These are phyloP conservation scores for Oncorhynchus kisutch DNA, from an alignment of 2,113 vertebrate genomes.

Conservation along the genomic window DNA sequence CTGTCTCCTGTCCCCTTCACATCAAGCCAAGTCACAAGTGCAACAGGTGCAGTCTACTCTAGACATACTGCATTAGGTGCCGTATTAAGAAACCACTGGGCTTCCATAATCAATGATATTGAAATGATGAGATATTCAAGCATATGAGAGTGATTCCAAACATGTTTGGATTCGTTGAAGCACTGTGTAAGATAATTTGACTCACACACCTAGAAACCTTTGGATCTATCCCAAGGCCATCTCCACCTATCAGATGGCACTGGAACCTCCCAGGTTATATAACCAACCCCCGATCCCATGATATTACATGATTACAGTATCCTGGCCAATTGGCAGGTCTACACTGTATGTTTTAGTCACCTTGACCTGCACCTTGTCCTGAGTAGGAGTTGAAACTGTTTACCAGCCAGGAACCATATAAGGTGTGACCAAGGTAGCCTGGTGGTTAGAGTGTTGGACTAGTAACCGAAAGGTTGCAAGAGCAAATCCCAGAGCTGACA, in stretches of 20 bases:
- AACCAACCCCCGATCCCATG: constrained; percentile 15
- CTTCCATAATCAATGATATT: no score
- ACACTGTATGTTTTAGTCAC: constrained; percentile 33
- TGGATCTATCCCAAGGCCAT: constrained; percentile 37
- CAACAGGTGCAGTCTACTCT: no score
- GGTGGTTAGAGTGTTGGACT: no score
- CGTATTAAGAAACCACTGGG: not conserved
- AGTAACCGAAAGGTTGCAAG: no score
- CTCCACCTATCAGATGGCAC: constrained; percentile 45
- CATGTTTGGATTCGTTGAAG: not conserved
- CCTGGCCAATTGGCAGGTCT: constrained; percentile 47
- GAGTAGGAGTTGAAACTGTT: constrained; percentile 29
- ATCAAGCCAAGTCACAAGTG: no score
- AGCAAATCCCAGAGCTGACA: no score
- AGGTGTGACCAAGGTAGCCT: not conserved
- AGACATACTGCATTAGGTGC: not conserved
- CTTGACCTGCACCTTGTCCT: constrained; percentile 24
- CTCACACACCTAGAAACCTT: not conserved
- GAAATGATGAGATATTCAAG: no score
- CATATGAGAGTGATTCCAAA: no score
- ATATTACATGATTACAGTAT: constrained; percentile 47
- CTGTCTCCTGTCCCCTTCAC: no score
- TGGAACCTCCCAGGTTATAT: constrained; percentile 35
- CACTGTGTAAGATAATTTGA: no score
- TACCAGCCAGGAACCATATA: not conserved